A percentile compares a stretch with the other conserved stretches of the same genome.
Conservation (phyloP, 2,113 vertebrate genomes). For the Gnathonemus longibarbis region DNA sequence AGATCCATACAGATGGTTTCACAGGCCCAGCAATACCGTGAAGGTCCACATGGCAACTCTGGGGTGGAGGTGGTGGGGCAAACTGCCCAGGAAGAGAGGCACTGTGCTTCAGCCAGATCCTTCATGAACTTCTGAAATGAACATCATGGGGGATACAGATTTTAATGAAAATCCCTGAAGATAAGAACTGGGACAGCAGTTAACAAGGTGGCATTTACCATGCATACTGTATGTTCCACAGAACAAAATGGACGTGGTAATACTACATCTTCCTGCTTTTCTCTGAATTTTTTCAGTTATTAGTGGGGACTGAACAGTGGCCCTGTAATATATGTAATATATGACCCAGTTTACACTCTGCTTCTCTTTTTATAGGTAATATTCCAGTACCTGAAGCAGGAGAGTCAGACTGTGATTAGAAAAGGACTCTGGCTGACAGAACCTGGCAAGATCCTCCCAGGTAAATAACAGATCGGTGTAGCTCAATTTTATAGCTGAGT, state of each 20-base stretch:
- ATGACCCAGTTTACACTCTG: neutral
- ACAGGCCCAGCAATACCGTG: neutral
- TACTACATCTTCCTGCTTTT: neutral
- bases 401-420: neutral
- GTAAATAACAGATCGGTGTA: neutral
- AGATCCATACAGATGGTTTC: neutral
- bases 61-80: neutral
- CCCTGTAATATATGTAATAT: neutral
- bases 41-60: neutral
- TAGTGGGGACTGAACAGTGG: neutral
- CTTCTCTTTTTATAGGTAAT: neutral
- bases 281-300: neutral
- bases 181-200: neutral
- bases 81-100: neutral
- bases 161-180: neutral
- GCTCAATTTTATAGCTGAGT: neutral
- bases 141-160: neutral
- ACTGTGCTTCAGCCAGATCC: neutral
- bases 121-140: neutral
- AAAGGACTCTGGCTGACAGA: neutral
- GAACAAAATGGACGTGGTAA: neutral
- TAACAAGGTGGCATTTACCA: neutral
- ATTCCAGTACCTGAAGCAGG: neutral
- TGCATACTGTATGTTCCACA: neutral
- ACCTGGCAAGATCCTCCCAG: neutral